Base-by-base conservation (phyloP, 2,113 vertebrate genomes). In the Pipra filicauda region DNA sequence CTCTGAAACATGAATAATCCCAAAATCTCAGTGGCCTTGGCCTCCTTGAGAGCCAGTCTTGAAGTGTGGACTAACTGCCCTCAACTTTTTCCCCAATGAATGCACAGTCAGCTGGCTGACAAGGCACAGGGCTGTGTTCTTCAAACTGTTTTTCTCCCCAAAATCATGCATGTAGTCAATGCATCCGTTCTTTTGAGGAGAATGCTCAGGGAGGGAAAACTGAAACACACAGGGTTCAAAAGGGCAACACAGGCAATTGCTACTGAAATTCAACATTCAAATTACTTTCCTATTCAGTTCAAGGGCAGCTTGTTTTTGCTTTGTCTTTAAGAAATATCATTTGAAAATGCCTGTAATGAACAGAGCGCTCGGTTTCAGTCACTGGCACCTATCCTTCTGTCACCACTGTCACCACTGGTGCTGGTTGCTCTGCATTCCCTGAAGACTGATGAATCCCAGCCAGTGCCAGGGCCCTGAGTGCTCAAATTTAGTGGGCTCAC, bases 1-100 rank as follows among this genome's bases (percentile, higher is more conserved):
- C 65, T 92, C 81, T 92, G 80, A 95, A 96, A 81, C 49, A 75
- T 46, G 18, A 84, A 81, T 44, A 86, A 69, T 80, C 61, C 54
- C 76, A 75, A 94, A 87, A 61, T 89, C 61, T 69, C 73, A 75
- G 31, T 62, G 83, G 83, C 70, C 61, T 67, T 93, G 83, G 73
- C 61, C 73, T 91, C 65, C 43, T 67, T 44, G 31, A 93, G n/a
- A 84, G 49, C 26, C 69, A 69, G 26, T 27, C 65, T 67, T 72
- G 35, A 89, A 88, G 12, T 2, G 2, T 20, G 57, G 79, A 57
- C 43, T 89, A 78, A 73, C 59, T 69, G 70, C 58, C 85, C 49
- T 89, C 28, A 1, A 81, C 48, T 72, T 89, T 84, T 91, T 46
- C 73, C 77, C 73, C 2, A 1, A 17, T 11, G 70, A 91, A 82